phyloP scores from a whole-genome alignment of 2,797 vertebrate genomes.

The Babyrousa celebensis region DNA sequence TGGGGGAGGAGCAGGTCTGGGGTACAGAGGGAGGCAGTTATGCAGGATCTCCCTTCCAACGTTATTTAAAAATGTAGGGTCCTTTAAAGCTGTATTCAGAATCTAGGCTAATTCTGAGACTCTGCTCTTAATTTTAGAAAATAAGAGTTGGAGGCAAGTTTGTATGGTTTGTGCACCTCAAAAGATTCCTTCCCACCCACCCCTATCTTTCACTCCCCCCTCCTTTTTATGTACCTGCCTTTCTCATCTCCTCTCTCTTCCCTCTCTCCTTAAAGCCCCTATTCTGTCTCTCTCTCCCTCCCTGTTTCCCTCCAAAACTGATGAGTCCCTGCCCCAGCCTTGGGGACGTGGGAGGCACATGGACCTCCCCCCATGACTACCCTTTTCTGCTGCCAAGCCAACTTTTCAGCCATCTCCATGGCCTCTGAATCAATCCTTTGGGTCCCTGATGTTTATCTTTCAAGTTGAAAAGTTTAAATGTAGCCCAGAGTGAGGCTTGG shows the following conservation, averaged over 20 bases:
- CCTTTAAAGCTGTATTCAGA: neutral
- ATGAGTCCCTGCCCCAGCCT: no score
- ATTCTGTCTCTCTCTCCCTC: neutral
- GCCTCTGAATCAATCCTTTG: constrained; percentile 2
- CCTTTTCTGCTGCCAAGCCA: neutral
- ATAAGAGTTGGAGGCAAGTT: neutral
- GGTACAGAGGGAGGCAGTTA: neutral
- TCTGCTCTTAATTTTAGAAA: constrained; percentile 31
- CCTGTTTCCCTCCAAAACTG: neutral
- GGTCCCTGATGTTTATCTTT: constrained; percentile 49
- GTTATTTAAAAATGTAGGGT: neutral
- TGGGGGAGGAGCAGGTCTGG: neutral
- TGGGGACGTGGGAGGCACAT: neutral
- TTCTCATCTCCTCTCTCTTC: neutral
- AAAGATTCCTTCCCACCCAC: neutral
- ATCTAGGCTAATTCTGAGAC: neutral
- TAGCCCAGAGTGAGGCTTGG: constrained; percentile 65
- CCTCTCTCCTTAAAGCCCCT: neutral
- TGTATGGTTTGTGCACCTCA: neutral
- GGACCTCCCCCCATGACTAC: neutral
- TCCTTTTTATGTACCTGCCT: neutral
- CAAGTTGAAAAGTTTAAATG: constrained; percentile 84
- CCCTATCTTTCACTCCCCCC: neutral
- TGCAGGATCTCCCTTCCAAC: neutral
- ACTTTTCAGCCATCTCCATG: neutral